These are phyloP conservation scores for Neodiprion pinetum DNA, from an alignment of 1,140 invertebrate genomes.

Conservation along the genomic window DNA sequence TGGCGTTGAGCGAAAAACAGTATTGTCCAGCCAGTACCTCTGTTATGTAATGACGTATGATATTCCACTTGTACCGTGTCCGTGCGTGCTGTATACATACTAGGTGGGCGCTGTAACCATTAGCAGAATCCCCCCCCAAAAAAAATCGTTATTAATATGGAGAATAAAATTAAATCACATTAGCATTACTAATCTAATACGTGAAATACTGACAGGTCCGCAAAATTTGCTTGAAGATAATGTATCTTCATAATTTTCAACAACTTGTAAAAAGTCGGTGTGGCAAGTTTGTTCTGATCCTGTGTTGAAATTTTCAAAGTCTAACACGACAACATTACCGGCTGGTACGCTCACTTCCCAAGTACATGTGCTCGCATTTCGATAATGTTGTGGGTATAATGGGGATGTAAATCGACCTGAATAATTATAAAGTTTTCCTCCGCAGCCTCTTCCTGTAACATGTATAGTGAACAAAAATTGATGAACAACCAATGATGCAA, in stretches of 20 bases:
- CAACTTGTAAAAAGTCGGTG: slow-evolving; percentile 70
- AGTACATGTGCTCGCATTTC: slow-evolving; percentile 67
- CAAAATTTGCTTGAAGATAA: slow-evolving; percentile 62
- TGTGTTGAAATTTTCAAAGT: slow-evolving; percentile 71
- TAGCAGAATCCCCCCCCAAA: not conserved
- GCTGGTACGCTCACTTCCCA: slow-evolving; percentile 77
- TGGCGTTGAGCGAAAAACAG: slow-evolving; percentile 51
- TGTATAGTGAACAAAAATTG: not conserved
- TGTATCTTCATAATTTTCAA: slow-evolving; percentile 45
- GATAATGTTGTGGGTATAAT: slow-evolving; percentile 73
- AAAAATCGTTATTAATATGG: not conserved
- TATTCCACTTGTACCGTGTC: slow-evolving; percentile 69
- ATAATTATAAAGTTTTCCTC: slow-evolving; percentile 76
- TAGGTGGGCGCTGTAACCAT: slow-evolving; percentile 64
- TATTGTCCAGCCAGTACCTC: slow-evolving; percentile 72
- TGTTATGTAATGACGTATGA: slow-evolving; percentile 70
- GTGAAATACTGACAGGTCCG: slow-evolving; percentile 54
- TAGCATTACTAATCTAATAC: not conserved
- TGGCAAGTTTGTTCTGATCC: slow-evolving; percentile 65
- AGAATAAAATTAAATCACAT: not conserved
- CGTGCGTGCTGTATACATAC: slow-evolving; percentile 59
- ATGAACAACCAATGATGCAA: no score
- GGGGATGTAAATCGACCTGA: slow-evolving; percentile 80
- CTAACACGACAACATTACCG: slow-evolving; percentile 65
- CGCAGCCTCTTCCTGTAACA: slow-evolving; percentile 73